A percentile compares a stretch with the other conserved stretches of the same genome.
Conservation (phyloP, 2,888 invertebrate species). For the Helleia helle region DNA sequence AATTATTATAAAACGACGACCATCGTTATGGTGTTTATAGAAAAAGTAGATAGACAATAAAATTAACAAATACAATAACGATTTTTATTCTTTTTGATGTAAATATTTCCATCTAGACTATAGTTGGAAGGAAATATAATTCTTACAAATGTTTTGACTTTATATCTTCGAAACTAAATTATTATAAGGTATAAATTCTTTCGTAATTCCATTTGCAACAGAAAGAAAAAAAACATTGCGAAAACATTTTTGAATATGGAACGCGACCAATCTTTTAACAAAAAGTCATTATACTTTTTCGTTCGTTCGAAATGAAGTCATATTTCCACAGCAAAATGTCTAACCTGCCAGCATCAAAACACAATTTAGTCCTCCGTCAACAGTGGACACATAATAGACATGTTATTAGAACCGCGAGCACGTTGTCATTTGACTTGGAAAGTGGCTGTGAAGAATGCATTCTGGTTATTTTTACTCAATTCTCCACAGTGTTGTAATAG, state of each 20-base stretch:
- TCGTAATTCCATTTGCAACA: background rate
- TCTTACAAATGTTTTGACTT: too few species aligned
- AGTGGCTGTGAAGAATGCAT: conserved; percentile 46
- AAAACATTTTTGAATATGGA: conserved; percentile 51
- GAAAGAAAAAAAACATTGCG: conserved; percentile 31
- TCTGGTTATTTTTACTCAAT: conserved; percentile 37
- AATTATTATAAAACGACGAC: too few species aligned
- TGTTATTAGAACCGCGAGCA: conserved; percentile 45
- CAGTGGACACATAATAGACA: conserved; percentile 43
- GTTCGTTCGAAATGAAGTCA: background rate
- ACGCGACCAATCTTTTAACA: conserved; percentile 58
- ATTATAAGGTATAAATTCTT: too few species aligned
- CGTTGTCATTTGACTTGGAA: conserved; percentile 61
- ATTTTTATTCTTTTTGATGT: too few species aligned
- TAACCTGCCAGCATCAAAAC: conserved; percentile 23
- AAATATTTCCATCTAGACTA: too few species aligned
- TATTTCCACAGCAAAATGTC: conserved; percentile 1
- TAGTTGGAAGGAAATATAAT: too few species aligned
- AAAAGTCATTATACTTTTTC: conserved; percentile 18
- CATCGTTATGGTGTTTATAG: too few species aligned
- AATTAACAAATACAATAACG: too few species aligned
- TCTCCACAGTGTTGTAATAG: conserved; percentile 40
- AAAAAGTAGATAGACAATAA: too few species aligned
- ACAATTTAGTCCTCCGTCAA: conserved; percentile 14
- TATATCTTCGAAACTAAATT: too few species aligned